Evolutionary conservation across 2,797 vertebrate species (phyloP).

Genomic region (Agapornis canus): DNA sequence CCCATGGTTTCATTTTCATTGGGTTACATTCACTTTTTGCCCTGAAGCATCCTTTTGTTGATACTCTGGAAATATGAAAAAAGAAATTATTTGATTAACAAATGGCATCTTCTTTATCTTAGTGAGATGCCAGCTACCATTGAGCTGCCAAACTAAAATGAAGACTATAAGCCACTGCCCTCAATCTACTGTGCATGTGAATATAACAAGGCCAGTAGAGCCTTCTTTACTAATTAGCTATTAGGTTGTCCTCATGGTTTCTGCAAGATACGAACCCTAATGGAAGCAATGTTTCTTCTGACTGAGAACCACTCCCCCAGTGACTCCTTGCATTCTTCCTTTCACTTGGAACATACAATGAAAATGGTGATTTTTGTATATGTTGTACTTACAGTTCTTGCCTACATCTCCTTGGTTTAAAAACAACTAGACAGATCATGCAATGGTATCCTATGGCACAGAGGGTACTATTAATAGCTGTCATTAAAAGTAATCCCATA

Average conservation of each 20-base stretch:
- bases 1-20: not conserved
- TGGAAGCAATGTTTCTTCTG: not conserved
- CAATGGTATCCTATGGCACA: not conserved
- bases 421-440: not conserved
- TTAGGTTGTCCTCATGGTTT: not conserved
- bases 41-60: not conserved
- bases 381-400: not conserved
- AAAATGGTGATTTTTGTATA: not conserved
- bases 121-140: not conserved
- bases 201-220: not conserved
- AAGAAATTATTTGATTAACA: not conserved
- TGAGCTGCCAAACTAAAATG: not conserved
- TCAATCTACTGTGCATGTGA: not conserved
- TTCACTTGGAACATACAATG: not conserved
- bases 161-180: not conserved
- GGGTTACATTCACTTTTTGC: not conserved
- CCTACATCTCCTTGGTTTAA: not conserved
- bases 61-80: not conserved
- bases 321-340: not conserved
- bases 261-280: not conserved
- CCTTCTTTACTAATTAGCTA: not conserved
- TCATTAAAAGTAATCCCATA: not conserved
- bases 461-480: not conserved
- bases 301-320: not conserved
- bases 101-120: not conserved